Conservation (phyloP, 2,113 vertebrate species). For the Sylvilagus bachmani region DNA sequence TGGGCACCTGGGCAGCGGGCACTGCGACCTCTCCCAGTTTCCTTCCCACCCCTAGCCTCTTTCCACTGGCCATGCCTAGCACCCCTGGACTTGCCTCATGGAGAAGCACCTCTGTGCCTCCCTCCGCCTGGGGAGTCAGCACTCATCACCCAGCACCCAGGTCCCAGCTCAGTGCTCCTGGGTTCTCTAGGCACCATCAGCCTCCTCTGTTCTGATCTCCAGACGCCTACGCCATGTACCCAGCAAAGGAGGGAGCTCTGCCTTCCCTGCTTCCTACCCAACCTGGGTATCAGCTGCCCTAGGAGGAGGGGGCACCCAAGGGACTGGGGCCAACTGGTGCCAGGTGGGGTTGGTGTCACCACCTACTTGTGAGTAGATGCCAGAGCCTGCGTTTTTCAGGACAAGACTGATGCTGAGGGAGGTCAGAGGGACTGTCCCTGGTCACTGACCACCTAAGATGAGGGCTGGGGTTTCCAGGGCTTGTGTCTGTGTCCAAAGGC, state of each 20-base stretch:
- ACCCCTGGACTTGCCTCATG: accelerated
- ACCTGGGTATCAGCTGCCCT: neutral
- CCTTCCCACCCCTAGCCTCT: neutral
- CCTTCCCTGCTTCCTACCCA: neutral
- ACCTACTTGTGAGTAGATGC: neutral
- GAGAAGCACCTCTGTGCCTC: neutral
- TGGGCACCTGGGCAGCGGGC: neutral
- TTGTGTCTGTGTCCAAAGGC: neutral
- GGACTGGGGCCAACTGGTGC: accelerated
- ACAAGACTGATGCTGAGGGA: neutral
- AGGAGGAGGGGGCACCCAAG: neutral
- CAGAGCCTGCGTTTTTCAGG: neutral
- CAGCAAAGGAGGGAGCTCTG: neutral
- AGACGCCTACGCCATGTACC: neutral
- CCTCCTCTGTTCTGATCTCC: neutral
- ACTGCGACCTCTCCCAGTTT: neutral
- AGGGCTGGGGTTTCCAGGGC: neutral
- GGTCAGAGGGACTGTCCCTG: neutral
- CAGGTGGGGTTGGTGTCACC: no score
- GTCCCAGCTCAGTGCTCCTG: neutral
- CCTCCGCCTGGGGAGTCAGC: neutral
- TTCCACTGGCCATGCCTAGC: neutral
- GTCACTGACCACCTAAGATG: neutral
- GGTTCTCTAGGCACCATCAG: neutral
- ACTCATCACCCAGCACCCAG: neutral